phyloP scores from a whole-genome alignment of 2,797 vertebrate genomes.

The Falco columbarius region DNA sequence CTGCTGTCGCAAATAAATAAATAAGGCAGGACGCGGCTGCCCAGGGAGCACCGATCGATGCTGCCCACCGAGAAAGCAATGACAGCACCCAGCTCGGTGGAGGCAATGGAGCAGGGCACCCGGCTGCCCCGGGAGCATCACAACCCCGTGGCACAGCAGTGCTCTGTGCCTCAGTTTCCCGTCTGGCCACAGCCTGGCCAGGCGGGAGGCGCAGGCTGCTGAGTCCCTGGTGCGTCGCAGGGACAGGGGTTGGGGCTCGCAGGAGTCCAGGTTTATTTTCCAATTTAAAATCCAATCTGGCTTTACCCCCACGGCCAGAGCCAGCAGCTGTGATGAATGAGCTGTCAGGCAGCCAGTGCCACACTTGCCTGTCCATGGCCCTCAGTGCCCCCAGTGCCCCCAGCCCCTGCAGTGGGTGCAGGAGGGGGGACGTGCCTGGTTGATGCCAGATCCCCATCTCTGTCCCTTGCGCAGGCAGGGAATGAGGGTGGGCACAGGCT shows the following conservation, averaged over 20 bases:
- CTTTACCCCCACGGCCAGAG: not conserved
- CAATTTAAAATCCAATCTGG: slow-evolving; percentile 79
- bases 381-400: too few relatives aligned
- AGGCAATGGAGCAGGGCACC: not conserved
- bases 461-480: not conserved
- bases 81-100: not conserved
- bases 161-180: not conserved
- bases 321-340: slow-evolving; percentile 25
- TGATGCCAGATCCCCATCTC: not conserved
- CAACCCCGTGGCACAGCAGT: rapidly evolving
- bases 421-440: rapidly evolving
- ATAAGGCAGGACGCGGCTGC: slow-evolving; percentile 25
- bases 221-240: rapidly evolving
- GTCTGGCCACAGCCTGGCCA: not conserved
- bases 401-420: rapidly evolving
- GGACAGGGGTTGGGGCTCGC: not conserved
- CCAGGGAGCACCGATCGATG: slow-evolving; percentile 23
- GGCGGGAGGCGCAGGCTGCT: rapidly evolving
- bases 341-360: slow-evolving; percentile 12
- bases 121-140: not conserved
- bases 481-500: not conserved
- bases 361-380: not conserved
- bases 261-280: slow-evolving; percentile 53
- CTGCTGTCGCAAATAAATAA: slow-evolving; percentile 57
- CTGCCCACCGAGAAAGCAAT: not conserved